Evolutionary conservation across 2,113 vertebrate species (phyloP), one percentile per base, ranked within the genome.

Genomic region (Odobenus rosmarus): DNA sequence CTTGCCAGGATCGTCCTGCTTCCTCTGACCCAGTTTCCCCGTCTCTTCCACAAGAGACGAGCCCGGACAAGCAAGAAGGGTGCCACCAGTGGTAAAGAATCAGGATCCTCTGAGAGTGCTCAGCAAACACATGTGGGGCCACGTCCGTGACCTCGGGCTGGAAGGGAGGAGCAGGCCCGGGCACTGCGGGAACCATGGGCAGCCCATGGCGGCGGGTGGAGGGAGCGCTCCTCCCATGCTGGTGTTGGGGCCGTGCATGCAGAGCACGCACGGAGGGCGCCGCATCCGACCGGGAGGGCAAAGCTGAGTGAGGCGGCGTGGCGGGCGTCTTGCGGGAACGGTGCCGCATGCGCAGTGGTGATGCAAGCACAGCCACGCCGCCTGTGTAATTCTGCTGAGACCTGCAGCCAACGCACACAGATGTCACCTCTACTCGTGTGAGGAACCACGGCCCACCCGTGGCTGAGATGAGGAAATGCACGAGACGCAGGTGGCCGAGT

Each of bases 291-390:
- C 14, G 5, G 31, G 62, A 33, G 31, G 31, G 28, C 62, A 16
- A 15, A 16, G 62, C 6, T 5, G 62, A 33, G 62, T 28, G 28
- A 33, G 62, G 62, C 62, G 0, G 31, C 3, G 14, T 2, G 62
- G 62, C 14, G 24, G 19, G 62, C 62, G 13, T 7, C 62, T 64
- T 5, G 62, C 1, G 31, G 64, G 64, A 8, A n/a, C 15, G 31
- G 64, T 33, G 61, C 31, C 3, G 7, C 31, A n/a, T 0, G 15
- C 26, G 14, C 61, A 6, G 26, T 31, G 0, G 6, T 18, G 31
- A n/a, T 14, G 12, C 3, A 5, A 33, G 31, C 62, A 33, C 62
- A 33, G 62, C 31, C 62, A 13, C 11, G 26, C 12, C 11, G 0
- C 14, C 14, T 53, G 51, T 13, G 51, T 5, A 26, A 62, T 62